Base-by-base conservation (phyloP, 1,140 invertebrate genomes). In the Colletes latitarsis region DNA sequence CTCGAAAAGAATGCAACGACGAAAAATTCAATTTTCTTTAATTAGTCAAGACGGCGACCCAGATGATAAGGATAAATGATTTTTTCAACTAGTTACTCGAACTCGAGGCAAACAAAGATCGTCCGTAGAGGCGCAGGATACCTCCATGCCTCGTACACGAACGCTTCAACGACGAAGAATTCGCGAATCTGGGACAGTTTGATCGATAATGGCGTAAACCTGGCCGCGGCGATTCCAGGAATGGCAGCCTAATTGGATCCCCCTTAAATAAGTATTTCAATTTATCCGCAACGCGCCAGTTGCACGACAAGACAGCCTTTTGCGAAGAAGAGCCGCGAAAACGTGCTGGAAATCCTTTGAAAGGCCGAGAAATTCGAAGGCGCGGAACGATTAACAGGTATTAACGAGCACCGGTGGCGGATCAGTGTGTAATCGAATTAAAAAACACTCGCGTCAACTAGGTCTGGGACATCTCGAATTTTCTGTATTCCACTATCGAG, bases 201-300 rank as follows among this genome's bases (percentile, higher is more conserved):
- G 84, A 85, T 85, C 84, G 82, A 85, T 85, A 85, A 75, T 74
- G 63, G 71, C 70, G 76, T 80, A 67, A 80, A 80, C 76, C 76
- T 82, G 75, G 75, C 80, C 63, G 63, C 74, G 58, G 64, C 74
- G 66, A 75, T 77, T 76, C 81, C 68, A 53, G 66, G 60, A 66
- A 66, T 72, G 76, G 68, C 58, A 77, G 21, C 67, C 67, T 82
- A 70, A 82, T 70, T 69, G 74, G 75, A 77, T 82, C 66, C 58
- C 55, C 70, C 70, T 79, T 79, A 79, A 79, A 79, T 79, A 79
- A 79, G 77, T 73, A 64, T 79, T 79, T 79, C 70, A 73, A 79
- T 79, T 73, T 79, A 66, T 19, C 67, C 46, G 49, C 49, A 63
- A 53, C 21, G 21, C 12, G 46, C 19, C 19, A 62, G 6, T 9